phyloP scores from a whole-genome alignment of 1,140 invertebrate genomes.

The Galleria mellonella region DNA sequence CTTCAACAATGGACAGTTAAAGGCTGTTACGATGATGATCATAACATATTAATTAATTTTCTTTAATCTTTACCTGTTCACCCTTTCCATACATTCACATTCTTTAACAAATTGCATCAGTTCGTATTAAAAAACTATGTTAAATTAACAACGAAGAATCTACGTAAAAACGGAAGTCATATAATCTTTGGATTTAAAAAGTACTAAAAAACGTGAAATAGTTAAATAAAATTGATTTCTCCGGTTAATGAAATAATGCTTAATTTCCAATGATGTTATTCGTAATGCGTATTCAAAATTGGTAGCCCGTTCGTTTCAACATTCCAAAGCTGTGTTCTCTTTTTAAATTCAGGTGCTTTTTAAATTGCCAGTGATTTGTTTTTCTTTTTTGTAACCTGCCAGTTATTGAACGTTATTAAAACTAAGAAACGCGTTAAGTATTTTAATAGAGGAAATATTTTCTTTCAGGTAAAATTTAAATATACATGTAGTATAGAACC shows the following conservation, averaged over 20 bases:
- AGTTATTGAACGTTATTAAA: constrained; percentile 6
- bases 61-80: too few relatives aligned
- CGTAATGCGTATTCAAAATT: constrained; percentile 54
- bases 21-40: too few relatives aligned
- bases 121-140: constrained; percentile 1
- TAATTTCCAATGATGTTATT: constrained; percentile 21
- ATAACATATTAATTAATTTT: too few relatives aligned
- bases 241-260: constrained; percentile 31
- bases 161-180: constrained; percentile 59
- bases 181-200: constrained; percentile 15
- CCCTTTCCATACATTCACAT: too few relatives aligned
- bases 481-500: too few relatives aligned
- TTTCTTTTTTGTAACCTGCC: constrained; percentile 32
- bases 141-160: constrained; percentile 18
- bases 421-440: too few relatives aligned
- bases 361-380: constrained; percentile 60
- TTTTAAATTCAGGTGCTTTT: constrained; percentile 57
- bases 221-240: constrained; percentile 29
- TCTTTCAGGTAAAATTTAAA: background rate
- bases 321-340: constrained; percentile 55
- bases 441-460: constrained; percentile 5
- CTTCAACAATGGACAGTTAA: too few relatives aligned
- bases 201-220: constrained; percentile 1
- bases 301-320: constrained; percentile 62
- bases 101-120: background rate